phyloP scores from a whole-genome alignment of 1,140 invertebrate species.

The Acyrthosiphon pisum region DNA sequence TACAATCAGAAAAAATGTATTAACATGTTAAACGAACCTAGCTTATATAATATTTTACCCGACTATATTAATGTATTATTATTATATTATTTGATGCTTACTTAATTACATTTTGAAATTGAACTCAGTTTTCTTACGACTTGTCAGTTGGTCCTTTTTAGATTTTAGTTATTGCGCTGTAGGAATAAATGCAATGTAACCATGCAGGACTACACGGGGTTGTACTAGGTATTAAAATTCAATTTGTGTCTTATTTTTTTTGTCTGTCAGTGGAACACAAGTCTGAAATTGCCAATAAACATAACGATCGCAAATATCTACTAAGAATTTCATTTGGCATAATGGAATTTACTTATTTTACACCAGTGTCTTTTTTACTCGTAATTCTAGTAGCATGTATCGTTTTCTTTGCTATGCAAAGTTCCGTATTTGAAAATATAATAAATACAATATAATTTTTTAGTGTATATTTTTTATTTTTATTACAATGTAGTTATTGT shows the following conservation, averaged over 20 bases:
- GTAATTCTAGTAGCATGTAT: neutral
- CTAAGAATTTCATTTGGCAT: neutral
- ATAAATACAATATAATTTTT: neutral
- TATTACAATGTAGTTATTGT: neutral
- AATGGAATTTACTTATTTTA: constrained; percentile 21
- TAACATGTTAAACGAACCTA: neutral
- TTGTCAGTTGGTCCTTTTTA: neutral
- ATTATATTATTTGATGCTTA: neutral
- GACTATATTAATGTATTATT: neutral
- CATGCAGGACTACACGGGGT: neutral
- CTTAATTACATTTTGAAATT: neutral
- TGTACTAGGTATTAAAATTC: neutral
- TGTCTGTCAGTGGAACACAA: neutral
- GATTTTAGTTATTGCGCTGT: neutral
- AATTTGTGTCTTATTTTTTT: neutral
- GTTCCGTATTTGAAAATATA: neutral
- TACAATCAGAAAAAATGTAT: neutral
- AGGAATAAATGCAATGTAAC: neutral
- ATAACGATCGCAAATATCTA: neutral
- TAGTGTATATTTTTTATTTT: neutral
- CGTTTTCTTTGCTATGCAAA: constrained; percentile 25
- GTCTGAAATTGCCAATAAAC: neutral
- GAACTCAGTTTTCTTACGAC: neutral
- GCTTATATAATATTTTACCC: no score
- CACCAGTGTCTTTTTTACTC: neutral